A percentile compares a stretch with the other conserved stretches of the same genome.
phyloP scores from a whole-genome alignment of 2,888 invertebrate species.

The Volucella inflata region DNA sequence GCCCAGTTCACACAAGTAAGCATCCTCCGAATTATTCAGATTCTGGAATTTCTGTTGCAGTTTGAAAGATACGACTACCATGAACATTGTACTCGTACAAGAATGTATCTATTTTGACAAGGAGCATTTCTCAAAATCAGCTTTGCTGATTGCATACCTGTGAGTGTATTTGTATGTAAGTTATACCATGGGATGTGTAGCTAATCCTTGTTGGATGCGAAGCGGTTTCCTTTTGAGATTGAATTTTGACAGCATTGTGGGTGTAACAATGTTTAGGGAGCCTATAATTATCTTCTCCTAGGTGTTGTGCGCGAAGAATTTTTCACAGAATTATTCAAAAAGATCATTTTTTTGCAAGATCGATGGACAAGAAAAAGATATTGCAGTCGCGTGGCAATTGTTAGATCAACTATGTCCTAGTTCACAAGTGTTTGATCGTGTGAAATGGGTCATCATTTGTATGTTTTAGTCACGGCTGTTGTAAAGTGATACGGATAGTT shows the following conservation, averaged over 20 bases:
- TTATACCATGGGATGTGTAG: slow-evolving; percentile 40
- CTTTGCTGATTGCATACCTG: slow-evolving; percentile 38
- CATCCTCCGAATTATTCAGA: slow-evolving; percentile 50
- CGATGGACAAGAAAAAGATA: slow-evolving; percentile 33
- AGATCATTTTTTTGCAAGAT: slow-evolving; percentile 54
- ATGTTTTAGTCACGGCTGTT: slow-evolving; percentile 81
- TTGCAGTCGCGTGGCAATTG: slow-evolving; percentile 83
- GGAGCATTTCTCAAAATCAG: slow-evolving; percentile 77
- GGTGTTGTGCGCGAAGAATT: slow-evolving; percentile 61
- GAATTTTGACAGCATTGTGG: slow-evolving; percentile 71
- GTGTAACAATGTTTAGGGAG: slow-evolving; percentile 81
- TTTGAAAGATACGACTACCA: slow-evolving; percentile 18
- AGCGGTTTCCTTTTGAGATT: slow-evolving; percentile 68
- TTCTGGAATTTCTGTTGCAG: slow-evolving; percentile 1
- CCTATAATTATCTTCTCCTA: slow-evolving; percentile 78
- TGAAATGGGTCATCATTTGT: slow-evolving; percentile 82
- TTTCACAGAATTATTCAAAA: slow-evolving; percentile 77
- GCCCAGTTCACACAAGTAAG: slow-evolving; percentile 33
- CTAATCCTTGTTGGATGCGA: slow-evolving; percentile 46
- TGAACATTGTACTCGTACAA: not conserved
- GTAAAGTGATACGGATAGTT: not conserved
- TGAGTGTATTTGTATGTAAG: not conserved
- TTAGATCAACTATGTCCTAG: slow-evolving; percentile 68
- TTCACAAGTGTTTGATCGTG: slow-evolving; percentile 71
- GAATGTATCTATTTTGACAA: slow-evolving; percentile 82